Percentiles rank a stretch among this genome's conserved stretches.
Conservation (phyloP, 2,888 invertebrate genomes). For the Sussaba pulchella region DNA sequence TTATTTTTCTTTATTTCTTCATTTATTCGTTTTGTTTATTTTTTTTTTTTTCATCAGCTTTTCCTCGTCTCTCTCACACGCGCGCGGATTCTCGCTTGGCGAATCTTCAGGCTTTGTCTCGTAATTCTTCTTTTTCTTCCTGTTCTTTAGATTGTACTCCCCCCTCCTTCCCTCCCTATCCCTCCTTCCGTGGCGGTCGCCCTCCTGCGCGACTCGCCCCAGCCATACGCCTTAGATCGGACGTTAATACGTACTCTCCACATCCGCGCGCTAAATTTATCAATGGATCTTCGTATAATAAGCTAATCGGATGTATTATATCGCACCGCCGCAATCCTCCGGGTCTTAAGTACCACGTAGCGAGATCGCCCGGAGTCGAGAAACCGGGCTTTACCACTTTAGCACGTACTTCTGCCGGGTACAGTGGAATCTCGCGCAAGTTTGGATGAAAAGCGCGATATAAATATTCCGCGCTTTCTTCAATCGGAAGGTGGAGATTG, state of each 20-base stretch:
- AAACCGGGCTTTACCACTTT: slow-evolving; percentile 42
- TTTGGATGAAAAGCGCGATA: background rate
- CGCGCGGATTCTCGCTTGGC: background rate
- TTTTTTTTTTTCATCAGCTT: slow-evolving; percentile 31
- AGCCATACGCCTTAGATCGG: slow-evolving; percentile 5
- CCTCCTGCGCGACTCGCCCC: slow-evolving; percentile 8
- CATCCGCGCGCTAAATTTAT: slow-evolving; percentile 78
- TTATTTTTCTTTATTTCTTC: slow-evolving; percentile 26
- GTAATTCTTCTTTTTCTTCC: slow-evolving; percentile 63
- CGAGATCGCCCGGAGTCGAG: slow-evolving; percentile 25
- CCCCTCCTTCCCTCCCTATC: slow-evolving; percentile 63
- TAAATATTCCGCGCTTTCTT: too few species aligned
- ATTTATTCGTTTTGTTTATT: background rate
- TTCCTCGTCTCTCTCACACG: slow-evolving; percentile 11
- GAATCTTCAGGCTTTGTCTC: slow-evolving; percentile 10
- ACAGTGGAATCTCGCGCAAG: background rate
- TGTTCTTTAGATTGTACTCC: slow-evolving; percentile 66
- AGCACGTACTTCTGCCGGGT: slow-evolving; percentile 12
- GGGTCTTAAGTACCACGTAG: slow-evolving; percentile 48
- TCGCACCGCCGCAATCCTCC: slow-evolving; percentile 60
- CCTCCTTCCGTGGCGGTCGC: slow-evolving; percentile 39
- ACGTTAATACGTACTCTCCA: slow-evolving; percentile 60
- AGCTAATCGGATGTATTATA: slow-evolving; percentile 81
- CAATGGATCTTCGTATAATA: slow-evolving; percentile 81
- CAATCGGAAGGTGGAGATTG: too few species aligned